Evolutionary conservation across 2,888 invertebrate genomes (phyloP).

Genomic region (Melinopterus prodromus): DNA sequence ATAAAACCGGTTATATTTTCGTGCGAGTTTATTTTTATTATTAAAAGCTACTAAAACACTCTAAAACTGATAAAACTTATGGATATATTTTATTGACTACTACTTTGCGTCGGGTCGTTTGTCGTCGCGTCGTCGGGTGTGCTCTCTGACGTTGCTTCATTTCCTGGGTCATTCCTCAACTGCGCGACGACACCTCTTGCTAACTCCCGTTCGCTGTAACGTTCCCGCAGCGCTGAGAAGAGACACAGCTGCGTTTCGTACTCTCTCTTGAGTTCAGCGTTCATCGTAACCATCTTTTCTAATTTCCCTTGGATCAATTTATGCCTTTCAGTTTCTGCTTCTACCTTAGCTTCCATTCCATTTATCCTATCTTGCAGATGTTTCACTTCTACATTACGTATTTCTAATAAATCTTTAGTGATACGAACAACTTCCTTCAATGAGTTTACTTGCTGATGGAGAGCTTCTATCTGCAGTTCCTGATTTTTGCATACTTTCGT

Average conservation of each 20-base stretch:
- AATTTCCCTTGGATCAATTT: slow-evolving; percentile 74
- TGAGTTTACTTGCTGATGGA: slow-evolving; percentile 75
- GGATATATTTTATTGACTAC: slow-evolving; percentile 5
- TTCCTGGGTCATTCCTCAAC: background rate
- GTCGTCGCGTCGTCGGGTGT: background rate
- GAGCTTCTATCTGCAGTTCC: slow-evolving; percentile 78
- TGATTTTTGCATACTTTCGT: slow-evolving; percentile 80
- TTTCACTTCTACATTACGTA: slow-evolving; percentile 80
- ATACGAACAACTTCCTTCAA: slow-evolving; percentile 83
- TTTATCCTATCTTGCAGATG: slow-evolving; percentile 74
- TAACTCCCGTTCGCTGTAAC: slow-evolving; percentile 55
- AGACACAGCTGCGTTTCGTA: slow-evolving; percentile 80
- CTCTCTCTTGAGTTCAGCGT: slow-evolving; percentile 78
- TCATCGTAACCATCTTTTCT: slow-evolving; percentile 74
- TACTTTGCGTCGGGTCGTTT: background rate
- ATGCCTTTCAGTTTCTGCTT: slow-evolving; percentile 77
- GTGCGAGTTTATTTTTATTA: slow-evolving; percentile 8
- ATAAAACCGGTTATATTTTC: slow-evolving; percentile 38
- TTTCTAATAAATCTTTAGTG: slow-evolving; percentile 81
- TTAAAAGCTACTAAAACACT: background rate
- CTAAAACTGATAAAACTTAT: background rate
- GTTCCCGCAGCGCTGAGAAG: slow-evolving; percentile 66
- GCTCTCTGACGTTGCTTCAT: slow-evolving; percentile 11
- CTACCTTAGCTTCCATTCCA: slow-evolving; percentile 73
- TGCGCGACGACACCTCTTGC: slow-evolving; percentile 44